Percentiles rank a stretch among this genome's conserved stretches.
phyloP scores from a whole-genome alignment of 2,888 invertebrate species.

The Harpalus rufipes region DNA sequence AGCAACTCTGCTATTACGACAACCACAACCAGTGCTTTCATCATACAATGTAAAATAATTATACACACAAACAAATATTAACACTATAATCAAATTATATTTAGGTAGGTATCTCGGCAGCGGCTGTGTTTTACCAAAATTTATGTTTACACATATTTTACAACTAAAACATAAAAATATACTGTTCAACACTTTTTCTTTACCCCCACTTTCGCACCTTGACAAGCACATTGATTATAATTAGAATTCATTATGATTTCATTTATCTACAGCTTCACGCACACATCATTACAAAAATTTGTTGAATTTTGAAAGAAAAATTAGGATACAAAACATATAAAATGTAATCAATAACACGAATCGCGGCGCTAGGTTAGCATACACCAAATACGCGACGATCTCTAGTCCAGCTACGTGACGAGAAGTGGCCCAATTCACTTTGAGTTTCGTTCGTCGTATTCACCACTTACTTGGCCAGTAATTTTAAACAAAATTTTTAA shows the following conservation, averaged over 20 bases:
- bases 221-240: constrained; percentile 65
- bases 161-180: constrained; percentile 29
- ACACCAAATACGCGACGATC: constrained; percentile 39
- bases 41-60: constrained; percentile 52
- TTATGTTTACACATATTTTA: constrained; percentile 38
- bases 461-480: constrained; percentile 48
- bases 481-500: constrained; percentile 13
- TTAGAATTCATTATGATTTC: constrained; percentile 57
- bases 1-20: constrained; percentile 47
- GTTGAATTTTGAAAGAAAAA: constrained; percentile 21
- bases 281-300: constrained; percentile 4
- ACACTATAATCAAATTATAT: neutral
- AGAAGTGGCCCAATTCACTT: constrained; percentile 47
- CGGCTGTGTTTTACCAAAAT: neutral
- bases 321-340: constrained; percentile 24
- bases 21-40: constrained; percentile 56
- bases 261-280: neutral
- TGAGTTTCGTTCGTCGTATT: neutral
- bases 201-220: constrained; percentile 63
- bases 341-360: constrained; percentile 62
- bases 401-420: constrained; percentile 60
- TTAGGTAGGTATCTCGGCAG: neutral
- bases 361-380: constrained; percentile 63
- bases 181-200: constrained; percentile 48
- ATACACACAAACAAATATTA: constrained; percentile 27